phyloP scores from a whole-genome alignment of 2,888 invertebrate genomes.

The Catocala fraxini region DNA sequence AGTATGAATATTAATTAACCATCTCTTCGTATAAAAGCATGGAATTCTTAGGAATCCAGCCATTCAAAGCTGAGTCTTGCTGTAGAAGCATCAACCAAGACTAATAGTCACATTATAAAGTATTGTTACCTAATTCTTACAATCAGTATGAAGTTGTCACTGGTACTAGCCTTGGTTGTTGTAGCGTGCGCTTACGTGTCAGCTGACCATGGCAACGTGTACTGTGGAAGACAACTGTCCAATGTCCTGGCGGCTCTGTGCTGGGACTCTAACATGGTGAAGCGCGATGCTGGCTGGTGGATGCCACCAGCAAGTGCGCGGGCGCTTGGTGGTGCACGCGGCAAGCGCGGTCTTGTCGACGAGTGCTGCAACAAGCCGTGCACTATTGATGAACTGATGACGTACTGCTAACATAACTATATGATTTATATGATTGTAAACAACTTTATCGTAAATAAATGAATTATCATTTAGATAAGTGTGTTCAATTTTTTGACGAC shows the following conservation, averaged over 20 bases:
- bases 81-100: neutral
- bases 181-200: neutral
- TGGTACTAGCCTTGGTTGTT: neutral
- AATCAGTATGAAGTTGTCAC: conserved; percentile 30
- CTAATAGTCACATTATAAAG: too few relatives aligned
- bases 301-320: conserved; percentile 24
- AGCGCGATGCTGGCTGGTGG: conserved; percentile 43
- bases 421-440: too few relatives aligned
- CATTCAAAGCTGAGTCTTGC: conserved; percentile 1
- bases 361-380: conserved; percentile 43
- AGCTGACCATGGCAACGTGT: neutral
- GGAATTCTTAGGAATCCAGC: neutral
- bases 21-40: neutral
- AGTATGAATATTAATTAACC: neutral
- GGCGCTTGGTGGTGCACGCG: conserved; percentile 26
- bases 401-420: conserved; percentile 26
- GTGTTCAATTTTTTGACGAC: too few relatives aligned
- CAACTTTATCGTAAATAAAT: too few relatives aligned
- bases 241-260: conserved; percentile 12
- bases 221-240: conserved; percentile 9
- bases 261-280: conserved; percentile 20
- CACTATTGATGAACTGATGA: conserved; percentile 33
- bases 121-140: too few relatives aligned
- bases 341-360: conserved; percentile 40
- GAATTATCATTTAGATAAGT: too few relatives aligned